Conservation (phyloP, 2,113 vertebrate species). For the Zosterops lateralis region DNA sequence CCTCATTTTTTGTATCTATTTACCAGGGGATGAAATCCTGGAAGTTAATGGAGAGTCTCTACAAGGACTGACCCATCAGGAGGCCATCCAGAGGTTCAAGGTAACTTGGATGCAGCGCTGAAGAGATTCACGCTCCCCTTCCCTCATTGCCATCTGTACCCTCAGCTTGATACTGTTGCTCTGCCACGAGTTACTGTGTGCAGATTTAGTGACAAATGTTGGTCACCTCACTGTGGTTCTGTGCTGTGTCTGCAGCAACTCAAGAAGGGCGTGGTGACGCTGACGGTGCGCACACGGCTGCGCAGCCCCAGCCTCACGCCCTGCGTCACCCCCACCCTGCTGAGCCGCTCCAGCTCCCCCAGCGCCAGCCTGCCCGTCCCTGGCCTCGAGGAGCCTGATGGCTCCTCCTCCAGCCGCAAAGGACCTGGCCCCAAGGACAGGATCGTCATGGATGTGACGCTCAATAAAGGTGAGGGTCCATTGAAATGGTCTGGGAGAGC, state of each 20-base stretch:
- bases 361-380: constrained; percentile 75
- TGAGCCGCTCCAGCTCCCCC: constrained; percentile 90
- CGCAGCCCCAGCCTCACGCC: constrained; percentile 94
- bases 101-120: constrained; percentile 52
- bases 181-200: background rate
- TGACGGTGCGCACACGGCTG: constrained; percentile 90
- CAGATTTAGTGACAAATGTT: background rate
- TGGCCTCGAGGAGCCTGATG: constrained; percentile 62
- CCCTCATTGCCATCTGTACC: accelerated
- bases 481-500: accelerated
- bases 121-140: background rate
- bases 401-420: constrained; percentile 74
- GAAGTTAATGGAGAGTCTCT: constrained; percentile 96
- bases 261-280: constrained; percentile 90
- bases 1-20: constrained; percentile 39
- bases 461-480: constrained; percentile 86
- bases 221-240: background rate
- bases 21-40: constrained; percentile 90
- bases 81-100: constrained; percentile 97
- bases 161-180: no score
- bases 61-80: constrained; percentile 92
- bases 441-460: constrained; percentile 92
- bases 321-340: constrained; percentile 84
- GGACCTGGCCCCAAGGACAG: constrained; percentile 90
- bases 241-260: constrained; percentile 81